phyloP scores from a whole-genome alignment of 2,888 invertebrate species.

The Euzetes globulus region DNA sequence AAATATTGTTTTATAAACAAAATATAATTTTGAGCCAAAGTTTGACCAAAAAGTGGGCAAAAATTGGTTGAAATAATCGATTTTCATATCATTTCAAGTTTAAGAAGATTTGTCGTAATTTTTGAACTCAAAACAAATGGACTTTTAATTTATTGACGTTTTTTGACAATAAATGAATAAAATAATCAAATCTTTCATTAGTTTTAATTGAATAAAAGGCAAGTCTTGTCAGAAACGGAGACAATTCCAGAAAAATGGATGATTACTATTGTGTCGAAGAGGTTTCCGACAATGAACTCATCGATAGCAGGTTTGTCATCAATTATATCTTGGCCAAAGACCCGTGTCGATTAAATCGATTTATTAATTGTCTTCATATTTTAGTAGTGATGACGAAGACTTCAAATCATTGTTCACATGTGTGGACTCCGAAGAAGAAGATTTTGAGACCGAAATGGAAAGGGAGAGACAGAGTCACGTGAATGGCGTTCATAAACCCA shows the following conservation, averaged over 20 bases:
- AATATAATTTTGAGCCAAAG: no score
- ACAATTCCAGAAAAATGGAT: background rate
- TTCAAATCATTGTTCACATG: constrained; percentile 18
- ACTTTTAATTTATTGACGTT: no score
- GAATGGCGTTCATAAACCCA: constrained; percentile 41
- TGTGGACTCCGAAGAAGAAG: constrained; percentile 38
- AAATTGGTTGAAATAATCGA: no score
- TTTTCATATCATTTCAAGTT: no score
- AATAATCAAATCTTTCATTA: no score
- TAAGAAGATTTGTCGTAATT: no score
- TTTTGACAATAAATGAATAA: no score
- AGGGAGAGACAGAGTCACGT: constrained; percentile 44
- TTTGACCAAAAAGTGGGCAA: no score
- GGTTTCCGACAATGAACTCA: constrained; percentile 7
- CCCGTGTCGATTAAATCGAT: background rate
- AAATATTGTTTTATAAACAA: no score
- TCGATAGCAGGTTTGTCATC: constrained; percentile 13
- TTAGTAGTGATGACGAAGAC: constrained; percentile 13
- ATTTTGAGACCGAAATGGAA: constrained; percentile 46
- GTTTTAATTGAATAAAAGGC: no score
- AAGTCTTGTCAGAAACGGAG: no score
- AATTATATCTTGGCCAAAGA: background rate
- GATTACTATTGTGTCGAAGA: constrained; percentile 31
- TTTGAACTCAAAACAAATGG: no score
- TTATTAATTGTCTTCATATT: background rate